phyloP scores from a whole-genome alignment of 2,797 vertebrate genomes.

The Crenuchus spilurus region DNA sequence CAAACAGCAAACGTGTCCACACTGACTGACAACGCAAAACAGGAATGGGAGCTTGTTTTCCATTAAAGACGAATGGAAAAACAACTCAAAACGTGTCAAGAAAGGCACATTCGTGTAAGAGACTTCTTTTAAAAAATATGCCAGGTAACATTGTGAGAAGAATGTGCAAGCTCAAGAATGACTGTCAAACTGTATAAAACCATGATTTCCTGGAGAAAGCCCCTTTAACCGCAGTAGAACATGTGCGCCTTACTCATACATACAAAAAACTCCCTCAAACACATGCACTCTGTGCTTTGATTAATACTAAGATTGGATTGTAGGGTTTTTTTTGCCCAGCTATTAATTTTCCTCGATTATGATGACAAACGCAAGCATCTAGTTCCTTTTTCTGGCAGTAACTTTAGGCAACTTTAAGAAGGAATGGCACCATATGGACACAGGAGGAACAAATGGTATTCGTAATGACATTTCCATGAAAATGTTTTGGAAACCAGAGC shows the following conservation, averaged over 20 bases:
- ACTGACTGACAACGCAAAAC: neutral
- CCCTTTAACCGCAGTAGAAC: slow-evolving; percentile 17
- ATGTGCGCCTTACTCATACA: neutral
- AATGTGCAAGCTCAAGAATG: slow-evolving; percentile 5
- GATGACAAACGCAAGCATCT: neutral
- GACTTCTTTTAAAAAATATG: slow-evolving; percentile 5
- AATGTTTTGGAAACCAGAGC: no score
- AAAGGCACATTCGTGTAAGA: slow-evolving; percentile 76
- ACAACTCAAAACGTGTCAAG: slow-evolving; percentile 57
- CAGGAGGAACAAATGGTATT: neutral
- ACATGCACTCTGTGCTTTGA: slow-evolving; percentile 57
- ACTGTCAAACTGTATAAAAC: neutral
- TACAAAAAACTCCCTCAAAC: slow-evolving; percentile 49
- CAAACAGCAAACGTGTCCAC: slow-evolving; percentile 33
- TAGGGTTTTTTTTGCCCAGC: neutral
- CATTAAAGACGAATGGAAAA: slow-evolving; percentile 54
- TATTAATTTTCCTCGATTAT: neutral
- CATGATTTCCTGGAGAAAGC: neutral
- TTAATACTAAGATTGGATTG: slow-evolving; percentile 49
- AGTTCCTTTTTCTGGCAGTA: slow-evolving; percentile 17
- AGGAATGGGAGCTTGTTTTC: slow-evolving; percentile 50
- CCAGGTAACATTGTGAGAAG: slow-evolving; percentile 45
- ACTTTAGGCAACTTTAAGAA: neutral
- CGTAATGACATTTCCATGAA: neutral
- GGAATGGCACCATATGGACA: slow-evolving; percentile 5